Percentiles rank a stretch among this genome's conserved stretches.
Conservation (phyloP, 2,888 invertebrate genomes). For the Temnothorax unifasciatus region DNA sequence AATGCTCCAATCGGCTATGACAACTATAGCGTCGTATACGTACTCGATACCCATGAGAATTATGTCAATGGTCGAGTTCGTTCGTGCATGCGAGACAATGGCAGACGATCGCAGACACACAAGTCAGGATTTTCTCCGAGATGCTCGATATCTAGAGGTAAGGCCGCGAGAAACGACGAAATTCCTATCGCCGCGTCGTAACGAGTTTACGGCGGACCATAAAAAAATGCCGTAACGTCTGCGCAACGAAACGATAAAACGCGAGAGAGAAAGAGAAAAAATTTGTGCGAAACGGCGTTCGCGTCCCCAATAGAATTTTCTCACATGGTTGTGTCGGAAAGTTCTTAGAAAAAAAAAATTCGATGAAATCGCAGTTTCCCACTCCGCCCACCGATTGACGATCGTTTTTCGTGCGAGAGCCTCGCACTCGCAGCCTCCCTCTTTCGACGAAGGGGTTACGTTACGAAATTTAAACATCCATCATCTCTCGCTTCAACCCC, state of each 20-base stretch:
- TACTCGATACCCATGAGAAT: conserved; percentile 85
- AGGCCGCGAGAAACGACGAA: background rate
- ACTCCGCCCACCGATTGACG: conserved; percentile 78
- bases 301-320: conserved; percentile 29
- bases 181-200: conserved; percentile 14
- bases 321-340: conserved; percentile 29
- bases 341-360: conserved; percentile 10
- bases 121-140: conserved; percentile 25
- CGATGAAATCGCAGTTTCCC: conserved; percentile 68
- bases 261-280: background rate
- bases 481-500: conserved; percentile 77
- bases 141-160: background rate
- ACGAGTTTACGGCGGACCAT: conserved; percentile 21
- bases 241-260: conserved; percentile 21
- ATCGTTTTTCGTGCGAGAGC: background rate
- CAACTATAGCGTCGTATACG: conserved; percentile 79
- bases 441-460: conserved; percentile 74
- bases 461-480: conserved; percentile 83
- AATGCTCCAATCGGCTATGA: conserved; percentile 82
- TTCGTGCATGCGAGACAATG: conserved; percentile 46
- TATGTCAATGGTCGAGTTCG: conserved; percentile 64
- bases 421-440: conserved; percentile 48
- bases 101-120: background rate
- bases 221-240: conserved; percentile 24
- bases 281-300: background rate